Conservation (phyloP, 2,113 vertebrate genomes). For the Gorsachius goisagi region DNA sequence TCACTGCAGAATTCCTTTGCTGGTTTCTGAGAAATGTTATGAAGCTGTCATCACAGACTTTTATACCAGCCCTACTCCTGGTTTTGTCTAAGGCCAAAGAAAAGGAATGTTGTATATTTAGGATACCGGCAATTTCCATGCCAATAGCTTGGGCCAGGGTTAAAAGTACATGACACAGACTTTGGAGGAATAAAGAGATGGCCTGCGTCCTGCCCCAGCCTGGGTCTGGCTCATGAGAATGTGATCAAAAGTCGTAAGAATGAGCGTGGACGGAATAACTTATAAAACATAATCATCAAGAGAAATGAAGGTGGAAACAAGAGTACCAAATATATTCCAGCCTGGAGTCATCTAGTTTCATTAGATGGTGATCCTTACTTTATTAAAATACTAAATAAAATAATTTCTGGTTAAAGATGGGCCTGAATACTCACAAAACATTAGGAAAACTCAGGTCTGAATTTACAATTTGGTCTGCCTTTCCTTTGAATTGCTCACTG, state of each 20-base stretch:
- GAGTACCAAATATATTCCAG: not conserved
- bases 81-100: not conserved
- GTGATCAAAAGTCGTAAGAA: not conserved
- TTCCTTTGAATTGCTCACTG: not conserved
- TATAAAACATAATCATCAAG: not conserved
- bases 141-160: not conserved
- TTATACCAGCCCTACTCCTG: not conserved
- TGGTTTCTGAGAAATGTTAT: not conserved
- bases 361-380: not conserved
- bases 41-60: not conserved
- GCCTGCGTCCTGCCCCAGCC: not conserved
- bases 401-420: not conserved
- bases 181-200: not conserved
- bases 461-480: not conserved
- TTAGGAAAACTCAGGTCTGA: not conserved
- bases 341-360: not conserved
- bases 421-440: not conserved
- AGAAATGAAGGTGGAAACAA: not conserved
- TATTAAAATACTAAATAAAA: not conserved
- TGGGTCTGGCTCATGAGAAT: not conserved
- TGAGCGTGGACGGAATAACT: not conserved
- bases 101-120: not conserved
- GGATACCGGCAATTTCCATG: not conserved
- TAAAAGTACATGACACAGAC: not conserved
- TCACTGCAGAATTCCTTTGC: not conserved